phyloP scores from a whole-genome alignment of 2,113 vertebrate species.

The Sialia sialis region DNA sequence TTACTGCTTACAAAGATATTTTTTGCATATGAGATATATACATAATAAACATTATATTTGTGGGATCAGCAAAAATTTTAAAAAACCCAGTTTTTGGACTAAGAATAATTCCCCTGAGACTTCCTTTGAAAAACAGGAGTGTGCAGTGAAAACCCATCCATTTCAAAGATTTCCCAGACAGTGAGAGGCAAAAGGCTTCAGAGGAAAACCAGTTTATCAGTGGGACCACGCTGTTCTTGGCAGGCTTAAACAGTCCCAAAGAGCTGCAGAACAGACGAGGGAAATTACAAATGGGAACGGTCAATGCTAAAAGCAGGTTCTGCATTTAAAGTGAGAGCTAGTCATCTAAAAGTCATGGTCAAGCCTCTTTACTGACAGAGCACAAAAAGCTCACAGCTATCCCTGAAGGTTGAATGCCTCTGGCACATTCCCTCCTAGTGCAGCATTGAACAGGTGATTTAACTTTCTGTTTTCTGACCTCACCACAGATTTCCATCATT shows the following conservation, averaged over 20 bases:
- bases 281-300: neutral
- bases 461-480: neutral
- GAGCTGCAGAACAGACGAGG: neutral
- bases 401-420: neutral
- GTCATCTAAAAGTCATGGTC: neutral
- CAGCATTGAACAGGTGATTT: neutral
- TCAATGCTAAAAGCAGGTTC: neutral
- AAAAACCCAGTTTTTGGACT: neutral
- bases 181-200: neutral
- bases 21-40: neutral
- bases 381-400: neutral
- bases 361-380: neutral
- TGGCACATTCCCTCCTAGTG: neutral
- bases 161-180: neutral
- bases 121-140: neutral
- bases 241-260: neutral
- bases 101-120: neutral
- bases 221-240: neutral
- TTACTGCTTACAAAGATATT: neutral
- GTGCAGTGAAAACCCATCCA: neutral
- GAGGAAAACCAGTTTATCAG: neutral
- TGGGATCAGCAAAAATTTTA: neutral
- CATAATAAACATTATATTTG: neutral
- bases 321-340: neutral
- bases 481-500: neutral